Conservation (phyloP, 64 coral and sea anemone species). For the Cladopsammia gracilis region DNA sequence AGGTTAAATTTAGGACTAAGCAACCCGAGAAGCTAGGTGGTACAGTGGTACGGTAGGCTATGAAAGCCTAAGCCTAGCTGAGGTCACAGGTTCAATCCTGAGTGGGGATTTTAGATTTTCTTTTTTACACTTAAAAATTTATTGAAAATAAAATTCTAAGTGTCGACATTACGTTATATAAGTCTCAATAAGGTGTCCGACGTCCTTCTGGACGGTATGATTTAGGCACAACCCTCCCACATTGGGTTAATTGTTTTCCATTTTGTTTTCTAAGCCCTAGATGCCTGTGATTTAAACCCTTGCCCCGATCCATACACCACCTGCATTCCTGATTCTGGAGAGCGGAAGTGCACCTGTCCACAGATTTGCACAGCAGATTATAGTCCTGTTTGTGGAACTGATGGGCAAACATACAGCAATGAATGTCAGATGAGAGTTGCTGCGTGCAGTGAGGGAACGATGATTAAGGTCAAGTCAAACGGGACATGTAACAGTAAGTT, state of each 20-base stretch:
- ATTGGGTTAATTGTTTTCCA: background rate
- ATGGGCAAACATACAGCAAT: conserved; percentile 5
- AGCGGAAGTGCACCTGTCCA: conserved; percentile 19
- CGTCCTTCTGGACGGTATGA: too few relatives aligned
- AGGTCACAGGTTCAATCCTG: too few relatives aligned
- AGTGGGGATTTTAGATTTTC: too few relatives aligned
- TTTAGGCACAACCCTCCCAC: too few relatives aligned
- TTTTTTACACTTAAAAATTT: too few relatives aligned
- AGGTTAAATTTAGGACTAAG: too few relatives aligned
- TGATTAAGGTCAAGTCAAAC: conserved; percentile 22
- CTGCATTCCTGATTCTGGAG: conserved; percentile 19
- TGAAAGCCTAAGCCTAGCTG: too few relatives aligned
- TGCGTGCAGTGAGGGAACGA: conserved; percentile 42
- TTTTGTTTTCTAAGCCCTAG: background rate
- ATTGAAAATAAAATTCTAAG: too few relatives aligned
- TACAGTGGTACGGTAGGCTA: too few relatives aligned
- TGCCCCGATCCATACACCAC: conserved; percentile 36
- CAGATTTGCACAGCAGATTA: background rate
- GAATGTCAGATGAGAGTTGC: conserved; percentile 20
- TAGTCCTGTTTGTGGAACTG: conserved; percentile 29
- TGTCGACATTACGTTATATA: too few relatives aligned
- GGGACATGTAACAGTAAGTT: conserved; percentile 17
- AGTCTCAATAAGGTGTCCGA: too few relatives aligned
- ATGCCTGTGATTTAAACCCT: conserved; percentile 18
- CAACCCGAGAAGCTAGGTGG: too few relatives aligned